Evolutionary conservation across 1,140 invertebrate species (phyloP), one percentile per base, ranked within the genome.

Genomic region (Drosophila lini): DNA sequence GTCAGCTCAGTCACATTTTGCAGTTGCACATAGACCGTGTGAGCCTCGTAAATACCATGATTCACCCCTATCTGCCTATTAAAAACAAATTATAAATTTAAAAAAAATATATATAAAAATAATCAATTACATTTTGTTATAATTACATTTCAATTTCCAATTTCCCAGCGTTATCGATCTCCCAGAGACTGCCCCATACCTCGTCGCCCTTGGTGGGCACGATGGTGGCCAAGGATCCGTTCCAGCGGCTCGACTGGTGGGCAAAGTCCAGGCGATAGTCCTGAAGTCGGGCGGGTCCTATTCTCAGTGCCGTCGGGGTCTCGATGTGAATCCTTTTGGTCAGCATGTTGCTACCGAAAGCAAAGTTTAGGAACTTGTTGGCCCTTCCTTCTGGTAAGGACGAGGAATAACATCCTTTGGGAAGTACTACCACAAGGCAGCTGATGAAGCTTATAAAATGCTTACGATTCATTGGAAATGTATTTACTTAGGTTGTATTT

Each of bases 321-420:
- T 78, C 56, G 13, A 81, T 78, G 34, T 89, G 77, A 7, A 92
- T 91, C 0, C 90, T 55, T 31, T 74, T 53, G 2, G 70, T 52
- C 53, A 92, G 28, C 84, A 91, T 80, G 42, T 92, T 92, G 62
- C 91, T 91, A 5, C 19, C 42, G 6, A 45, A 45, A 11, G 90
- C 90, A 61, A 91, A 91, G 45, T 91, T 91, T 9, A 74, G 62
- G 52, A 91, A 89, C n/a, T 69, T 78, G n/a, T 80, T 31, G 1
- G 76, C 80, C 15, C 68, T 69, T 6, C 78, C 57, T 42, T 90
- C 89, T 0, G 75, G 70, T 8, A 81, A 60, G 15, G 44, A 25
- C 44, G 15, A 25, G 11, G 16, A 58, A 60, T 10, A 10, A 36
- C 31, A 41, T 10, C 10, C 16, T 10, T 3, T 19, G 2, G 38